Percentiles rank a stretch among this genome's conserved stretches.
Conservation (phyloP, 2,113 vertebrate genomes). For the Cyanoramphus novaezelandiae region DNA sequence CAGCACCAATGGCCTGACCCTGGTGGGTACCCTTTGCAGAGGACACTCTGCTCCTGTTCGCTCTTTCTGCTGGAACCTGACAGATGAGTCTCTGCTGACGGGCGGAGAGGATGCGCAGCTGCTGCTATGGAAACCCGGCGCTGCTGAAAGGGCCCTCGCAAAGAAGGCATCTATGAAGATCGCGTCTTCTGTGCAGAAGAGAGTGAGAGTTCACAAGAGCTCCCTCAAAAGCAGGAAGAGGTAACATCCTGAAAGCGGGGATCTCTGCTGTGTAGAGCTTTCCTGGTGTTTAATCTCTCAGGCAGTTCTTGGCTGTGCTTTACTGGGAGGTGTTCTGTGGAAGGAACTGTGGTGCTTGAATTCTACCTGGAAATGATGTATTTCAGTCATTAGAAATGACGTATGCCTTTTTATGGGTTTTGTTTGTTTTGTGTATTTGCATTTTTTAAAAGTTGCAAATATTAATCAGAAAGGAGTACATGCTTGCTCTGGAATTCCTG, state of each 20-base stretch:
- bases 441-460: not conserved
- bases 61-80: conserved; percentile 84
- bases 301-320: not conserved
- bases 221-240: conserved; percentile 71
- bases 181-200: conserved; percentile 80
- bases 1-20: conserved; percentile 38
- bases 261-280: not conserved
- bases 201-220: conserved; percentile 81
- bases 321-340: not conserved
- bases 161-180: conserved; percentile 82
- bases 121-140: conserved; percentile 87
- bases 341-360: not conserved
- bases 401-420: not conserved
- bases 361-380: not conserved
- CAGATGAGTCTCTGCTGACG: conserved; percentile 79
- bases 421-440: not conserved
- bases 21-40: conserved; percentile 73
- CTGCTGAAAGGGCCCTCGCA: conserved; percentile 65
- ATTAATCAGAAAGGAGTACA: conserved; percentile 17
- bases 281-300: not conserved
- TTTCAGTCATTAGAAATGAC: not conserved
- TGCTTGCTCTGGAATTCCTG: not conserved
- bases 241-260: not conserved
- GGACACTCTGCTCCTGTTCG: conserved; percentile 85
- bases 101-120: conserved; percentile 92